Evolutionary conservation across 2,888 invertebrate genomes (phyloP).

Genomic region (Cancer borealis): DNA sequence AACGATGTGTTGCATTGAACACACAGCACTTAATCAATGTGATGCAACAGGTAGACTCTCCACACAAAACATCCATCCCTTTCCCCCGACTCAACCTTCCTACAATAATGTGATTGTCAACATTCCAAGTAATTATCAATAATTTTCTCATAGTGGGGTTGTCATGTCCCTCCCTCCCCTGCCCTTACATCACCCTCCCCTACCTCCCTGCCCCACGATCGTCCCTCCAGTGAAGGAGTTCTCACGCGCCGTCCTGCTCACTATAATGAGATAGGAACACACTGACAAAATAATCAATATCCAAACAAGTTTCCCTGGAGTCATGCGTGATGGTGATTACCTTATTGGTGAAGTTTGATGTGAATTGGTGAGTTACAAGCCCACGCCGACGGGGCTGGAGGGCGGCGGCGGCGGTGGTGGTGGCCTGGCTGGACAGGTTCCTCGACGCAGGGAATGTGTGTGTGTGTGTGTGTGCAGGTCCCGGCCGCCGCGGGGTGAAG

Average conservation of each 20-base stretch:
- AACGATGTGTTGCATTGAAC: not conserved
- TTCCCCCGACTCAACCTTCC: not conserved
- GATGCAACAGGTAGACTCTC: not conserved
- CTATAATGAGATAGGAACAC: not conserved
- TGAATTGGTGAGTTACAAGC: not conserved
- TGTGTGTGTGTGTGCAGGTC: no score
- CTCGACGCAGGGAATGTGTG: conserved; percentile 6
- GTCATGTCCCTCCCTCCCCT: not conserved
- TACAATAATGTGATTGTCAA: not conserved
- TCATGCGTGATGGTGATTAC: conserved; percentile 4
- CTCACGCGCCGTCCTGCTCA: not conserved
- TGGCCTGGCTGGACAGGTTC: conserved; percentile 4
- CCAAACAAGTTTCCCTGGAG: not conserved
- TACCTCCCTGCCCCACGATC: not conserved
- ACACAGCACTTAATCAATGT: not conserved
- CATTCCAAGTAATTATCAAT: not conserved
- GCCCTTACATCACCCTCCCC: not conserved
- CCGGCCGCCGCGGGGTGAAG: not conserved
- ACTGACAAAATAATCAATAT: conserved; percentile 34
- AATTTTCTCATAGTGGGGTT: not conserved
- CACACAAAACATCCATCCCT: not conserved
- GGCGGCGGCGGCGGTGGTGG: not conserved
- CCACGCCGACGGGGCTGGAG: not conserved
- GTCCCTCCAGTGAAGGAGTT: not conserved
- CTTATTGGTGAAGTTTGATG: conserved; percentile 12